phyloP scores from a whole-genome alignment of 2,113 vertebrate genomes.

The Dendropsophus ebraccatus region DNA sequence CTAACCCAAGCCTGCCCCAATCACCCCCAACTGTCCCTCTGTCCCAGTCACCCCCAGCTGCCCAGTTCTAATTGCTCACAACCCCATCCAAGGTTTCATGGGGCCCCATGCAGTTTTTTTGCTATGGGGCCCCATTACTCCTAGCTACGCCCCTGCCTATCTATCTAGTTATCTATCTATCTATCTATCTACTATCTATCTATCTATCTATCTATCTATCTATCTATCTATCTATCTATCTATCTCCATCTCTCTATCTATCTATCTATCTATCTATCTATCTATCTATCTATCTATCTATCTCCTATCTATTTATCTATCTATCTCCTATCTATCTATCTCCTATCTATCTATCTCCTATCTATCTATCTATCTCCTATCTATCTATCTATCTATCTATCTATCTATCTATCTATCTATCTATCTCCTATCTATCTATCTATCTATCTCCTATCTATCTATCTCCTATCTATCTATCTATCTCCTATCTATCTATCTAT shows the following conservation, averaged over 20 bases:
- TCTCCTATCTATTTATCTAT: neutral
- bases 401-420: conserved; percentile 20
- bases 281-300: conserved; percentile 31
- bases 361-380: neutral
- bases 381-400: conserved; percentile 18
- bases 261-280: conserved; percentile 8
- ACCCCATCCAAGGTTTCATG: too few relatives aligned
- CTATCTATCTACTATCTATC: conserved; percentile 1
- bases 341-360: too few relatives aligned
- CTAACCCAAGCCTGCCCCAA: too few relatives aligned
- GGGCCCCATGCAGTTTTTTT: too few relatives aligned
- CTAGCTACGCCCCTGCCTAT: too few relatives aligned
- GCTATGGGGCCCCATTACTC: too few relatives aligned
- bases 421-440: conserved; percentile 4
- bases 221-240: conserved; percentile 11
- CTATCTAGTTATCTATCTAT: neutral
- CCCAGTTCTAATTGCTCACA: too few relatives aligned
- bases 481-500: neutral
- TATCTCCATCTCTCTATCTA: conserved; percentile 7
- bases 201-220: conserved; percentile 2
- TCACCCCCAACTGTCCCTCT: too few relatives aligned
- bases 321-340: too few relatives aligned
- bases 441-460: neutral
- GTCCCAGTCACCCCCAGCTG: too few relatives aligned
- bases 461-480: too few relatives aligned